Evolutionary conservation across 2,888 invertebrate genomes (phyloP), one percentile per base, ranked within the genome.

Genomic region (Drosophila merina): DNA sequence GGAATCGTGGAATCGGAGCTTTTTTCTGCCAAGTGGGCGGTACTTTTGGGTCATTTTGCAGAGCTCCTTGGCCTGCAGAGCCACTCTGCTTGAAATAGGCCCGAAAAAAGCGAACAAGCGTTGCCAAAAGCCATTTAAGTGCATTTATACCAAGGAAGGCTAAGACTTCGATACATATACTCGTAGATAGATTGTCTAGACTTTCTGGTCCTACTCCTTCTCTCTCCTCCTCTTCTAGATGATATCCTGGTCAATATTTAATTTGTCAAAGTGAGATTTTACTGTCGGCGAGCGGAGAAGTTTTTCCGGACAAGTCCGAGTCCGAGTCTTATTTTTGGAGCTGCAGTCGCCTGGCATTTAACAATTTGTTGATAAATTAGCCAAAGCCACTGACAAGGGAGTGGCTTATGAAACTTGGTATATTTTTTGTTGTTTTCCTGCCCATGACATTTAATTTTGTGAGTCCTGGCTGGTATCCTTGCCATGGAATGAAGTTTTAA

Each of bases 361-460:
- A 69, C 57, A 67, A 67, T 67, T 67, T 68, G 49, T 38, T 62
- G 69, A 70, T 68, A 72, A 57, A 71, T 71, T 71, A 71, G 72
- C 70, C 64, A 62, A 48, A 72, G 38, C 31, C 36, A 47, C 38
- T 30, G 33, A 14, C 40, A 14, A 12, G 48, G 7, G 4, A 49
- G 20, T 62, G 62, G 45, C 62, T 63, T 36, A 64, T 31, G 42
- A 48, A 44, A 44, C 3, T 20, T 6, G 28, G 28, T 4, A 5
- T n/a, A n/a, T n/a, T 38, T 5, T n/a, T 47, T 28, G 5, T n/a
- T 14, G 72, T 74, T 75, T 67, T 68, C 76, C 70, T 78, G 80
- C 59, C 67, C 68, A 72, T 86, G 80, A 79, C 77, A 75, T 79
- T 86, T 86, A 67, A 83, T 86, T 81, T 82, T 82, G 86, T 12